These are phyloP conservation scores for Neogobius melanostomus DNA, from an alignment of 2,113 vertebrate species.

Conservation along the genomic window DNA sequence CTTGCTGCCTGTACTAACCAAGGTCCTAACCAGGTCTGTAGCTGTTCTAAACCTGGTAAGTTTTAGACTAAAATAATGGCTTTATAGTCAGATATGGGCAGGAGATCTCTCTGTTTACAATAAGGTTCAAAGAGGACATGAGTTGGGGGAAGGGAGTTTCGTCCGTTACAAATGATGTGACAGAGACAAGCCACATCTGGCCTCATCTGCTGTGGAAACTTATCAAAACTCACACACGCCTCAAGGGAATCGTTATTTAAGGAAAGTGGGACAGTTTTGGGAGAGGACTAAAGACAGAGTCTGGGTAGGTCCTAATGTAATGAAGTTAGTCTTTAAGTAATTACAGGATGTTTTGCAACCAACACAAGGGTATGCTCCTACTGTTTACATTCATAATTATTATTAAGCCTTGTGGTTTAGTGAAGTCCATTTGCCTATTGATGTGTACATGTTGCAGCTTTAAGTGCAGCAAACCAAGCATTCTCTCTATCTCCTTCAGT, in stretches of 20 bases:
- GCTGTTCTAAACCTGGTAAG: neutral
- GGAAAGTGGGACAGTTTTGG: slow-evolving; percentile 61
- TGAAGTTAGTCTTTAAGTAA: slow-evolving; percentile 3
- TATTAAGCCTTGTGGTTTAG: too few species aligned
- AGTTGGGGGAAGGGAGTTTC: slow-evolving; percentile 27
- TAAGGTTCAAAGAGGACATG: slow-evolving; percentile 1
- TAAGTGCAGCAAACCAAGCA: too few species aligned
- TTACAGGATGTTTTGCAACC: neutral
- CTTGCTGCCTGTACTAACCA: neutral
- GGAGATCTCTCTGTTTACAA: slow-evolving; percentile 23
- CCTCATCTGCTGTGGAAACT: slow-evolving; percentile 50
- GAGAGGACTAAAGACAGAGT: slow-evolving; percentile 27
- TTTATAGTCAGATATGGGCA: neutral
- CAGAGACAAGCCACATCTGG: slow-evolving; percentile 60
- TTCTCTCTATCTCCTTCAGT: too few species aligned
- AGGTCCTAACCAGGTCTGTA: neutral
- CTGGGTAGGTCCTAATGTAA: neutral
- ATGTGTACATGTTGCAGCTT: too few species aligned
- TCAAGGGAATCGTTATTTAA: slow-evolving; percentile 58
- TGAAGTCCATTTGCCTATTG: too few species aligned
- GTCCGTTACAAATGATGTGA: slow-evolving; percentile 58
- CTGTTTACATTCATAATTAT: too few species aligned
- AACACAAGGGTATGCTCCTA: too few species aligned
- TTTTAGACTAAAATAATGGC: neutral
- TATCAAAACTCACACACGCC: slow-evolving; percentile 29